phyloP scores from a whole-genome alignment of 64 coral and sea anemone genomes.

The Catalaphyllia jardinei region DNA sequence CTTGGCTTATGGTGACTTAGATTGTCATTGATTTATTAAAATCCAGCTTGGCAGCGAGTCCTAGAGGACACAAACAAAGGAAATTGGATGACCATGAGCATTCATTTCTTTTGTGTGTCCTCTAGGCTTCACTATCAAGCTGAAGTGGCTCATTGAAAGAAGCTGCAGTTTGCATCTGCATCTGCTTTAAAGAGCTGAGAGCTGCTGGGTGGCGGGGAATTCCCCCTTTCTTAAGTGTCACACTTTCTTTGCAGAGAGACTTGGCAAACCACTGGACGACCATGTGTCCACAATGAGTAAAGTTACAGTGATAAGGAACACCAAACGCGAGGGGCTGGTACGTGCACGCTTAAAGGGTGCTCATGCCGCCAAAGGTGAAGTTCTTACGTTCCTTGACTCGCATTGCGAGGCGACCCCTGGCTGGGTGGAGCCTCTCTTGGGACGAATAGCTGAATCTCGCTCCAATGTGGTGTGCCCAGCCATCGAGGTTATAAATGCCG shows the following conservation, averaged over 20 bases:
- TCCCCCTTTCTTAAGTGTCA: background rate
- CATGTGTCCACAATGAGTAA: constrained; percentile 76
- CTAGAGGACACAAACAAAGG: too few relatives aligned
- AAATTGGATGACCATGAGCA: too few relatives aligned
- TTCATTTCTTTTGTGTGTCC: too few relatives aligned
- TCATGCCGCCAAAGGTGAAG: constrained; percentile 76
- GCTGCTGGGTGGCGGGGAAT: background rate
- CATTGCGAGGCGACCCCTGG: constrained; percentile 98
- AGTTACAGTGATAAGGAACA: constrained; percentile 86
- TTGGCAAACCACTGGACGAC: constrained; percentile 87
- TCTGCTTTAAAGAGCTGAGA: too few relatives aligned
- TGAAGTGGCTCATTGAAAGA: too few relatives aligned
- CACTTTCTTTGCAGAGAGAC: constrained; percentile 48
- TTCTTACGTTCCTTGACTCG: constrained; percentile 95
- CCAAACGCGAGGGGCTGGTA: constrained; percentile 87
- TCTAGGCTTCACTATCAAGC: too few relatives aligned
- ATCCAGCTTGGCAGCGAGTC: too few relatives aligned
- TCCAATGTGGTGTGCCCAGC: constrained; percentile 98
- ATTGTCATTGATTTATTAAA: too few relatives aligned
- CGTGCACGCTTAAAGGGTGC: constrained; percentile 92
- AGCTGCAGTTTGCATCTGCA: too few relatives aligned
- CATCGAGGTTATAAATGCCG: constrained; percentile 99
- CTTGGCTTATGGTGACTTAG: too few relatives aligned
- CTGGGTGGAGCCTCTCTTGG: constrained; percentile 92
- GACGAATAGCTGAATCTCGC: constrained; percentile 72